Conservation (phyloP, 2,113 vertebrate species). For the Ivindomyrus marchei region DNA sequence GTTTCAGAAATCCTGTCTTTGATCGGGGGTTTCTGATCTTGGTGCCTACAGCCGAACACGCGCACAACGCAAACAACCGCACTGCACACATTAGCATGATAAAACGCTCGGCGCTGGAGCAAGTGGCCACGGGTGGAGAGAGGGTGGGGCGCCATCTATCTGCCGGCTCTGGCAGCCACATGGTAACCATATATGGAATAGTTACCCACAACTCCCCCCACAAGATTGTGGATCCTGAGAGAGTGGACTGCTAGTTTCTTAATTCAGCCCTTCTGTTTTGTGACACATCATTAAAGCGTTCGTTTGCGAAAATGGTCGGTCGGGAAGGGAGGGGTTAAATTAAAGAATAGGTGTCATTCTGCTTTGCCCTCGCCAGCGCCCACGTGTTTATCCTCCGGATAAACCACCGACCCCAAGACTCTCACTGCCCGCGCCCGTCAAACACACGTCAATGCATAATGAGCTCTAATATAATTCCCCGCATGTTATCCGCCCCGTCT, state of each 20-base stretch:
- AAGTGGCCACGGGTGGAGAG: background rate
- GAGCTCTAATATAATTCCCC: background rate
- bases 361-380: background rate
- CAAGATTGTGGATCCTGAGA: too few relatives aligned
- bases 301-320: background rate
- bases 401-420: background rate
- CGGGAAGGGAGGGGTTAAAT: background rate
- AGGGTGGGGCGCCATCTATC: background rate
- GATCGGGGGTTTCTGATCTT: background rate
- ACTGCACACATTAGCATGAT: background rate
- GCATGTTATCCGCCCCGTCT: background rate
- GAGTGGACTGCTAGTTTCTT: background rate
- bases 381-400: too few relatives aligned
- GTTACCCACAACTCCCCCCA: background rate
- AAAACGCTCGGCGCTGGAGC: background rate
- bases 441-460: background rate
- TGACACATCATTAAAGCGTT: background rate
- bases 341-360: background rate
- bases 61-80: background rate
- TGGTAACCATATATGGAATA: background rate
- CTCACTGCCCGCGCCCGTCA: background rate
- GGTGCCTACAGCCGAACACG: background rate
- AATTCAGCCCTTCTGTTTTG: constrained; percentile 5
- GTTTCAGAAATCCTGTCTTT: background rate
- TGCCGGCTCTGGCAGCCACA: background rate